phyloP scores from a whole-genome alignment of 2,888 invertebrate genomes.

The Alloplasta piceator region DNA sequence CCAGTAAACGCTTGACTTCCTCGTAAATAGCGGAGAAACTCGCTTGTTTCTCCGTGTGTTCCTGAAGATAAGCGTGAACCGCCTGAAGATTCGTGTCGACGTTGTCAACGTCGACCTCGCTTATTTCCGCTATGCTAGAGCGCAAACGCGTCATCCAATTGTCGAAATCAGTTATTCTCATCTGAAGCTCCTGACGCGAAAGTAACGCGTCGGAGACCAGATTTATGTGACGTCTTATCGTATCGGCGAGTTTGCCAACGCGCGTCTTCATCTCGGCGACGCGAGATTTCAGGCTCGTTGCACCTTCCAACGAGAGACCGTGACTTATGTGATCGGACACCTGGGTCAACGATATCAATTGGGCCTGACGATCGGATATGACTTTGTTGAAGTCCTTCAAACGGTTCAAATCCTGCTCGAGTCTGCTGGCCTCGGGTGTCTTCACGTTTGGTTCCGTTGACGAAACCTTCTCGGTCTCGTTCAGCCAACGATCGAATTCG shows the following conservation, averaged over 20 bases:
- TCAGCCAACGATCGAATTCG: slow-evolving; percentile 91
- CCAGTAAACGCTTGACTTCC: slow-evolving; percentile 91
- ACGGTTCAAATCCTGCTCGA: slow-evolving; percentile 90
- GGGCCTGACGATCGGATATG: slow-evolving; percentile 93
- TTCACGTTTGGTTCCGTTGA: slow-evolving; percentile 86
- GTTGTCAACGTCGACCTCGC: slow-evolving; percentile 92
- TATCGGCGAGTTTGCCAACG: slow-evolving; percentile 90
- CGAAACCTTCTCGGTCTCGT: slow-evolving; percentile 87
- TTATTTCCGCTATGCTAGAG: slow-evolving; percentile 89
- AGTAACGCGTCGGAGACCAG: slow-evolving; percentile 92
- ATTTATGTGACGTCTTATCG: slow-evolving; percentile 90
- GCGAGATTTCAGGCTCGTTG: slow-evolving; percentile 88
- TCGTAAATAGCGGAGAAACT: slow-evolving; percentile 91
- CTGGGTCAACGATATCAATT: slow-evolving; percentile 91
- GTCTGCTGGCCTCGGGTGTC: slow-evolving; percentile 89
- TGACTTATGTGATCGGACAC: slow-evolving; percentile 92
- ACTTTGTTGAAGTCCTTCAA: slow-evolving; percentile 93
- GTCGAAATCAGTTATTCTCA: slow-evolving; percentile 90
- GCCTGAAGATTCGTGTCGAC: slow-evolving; percentile 91
- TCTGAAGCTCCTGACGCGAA: slow-evolving; percentile 92
- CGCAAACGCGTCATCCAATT: slow-evolving; percentile 92
- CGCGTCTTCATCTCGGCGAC: slow-evolving; percentile 90
- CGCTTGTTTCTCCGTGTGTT: slow-evolving; percentile 93
- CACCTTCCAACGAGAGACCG: slow-evolving; percentile 91
- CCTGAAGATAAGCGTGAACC: slow-evolving; percentile 92